phyloP scores from a whole-genome alignment of 2,113 vertebrate species.

The Toxotes jaculatrix region DNA sequence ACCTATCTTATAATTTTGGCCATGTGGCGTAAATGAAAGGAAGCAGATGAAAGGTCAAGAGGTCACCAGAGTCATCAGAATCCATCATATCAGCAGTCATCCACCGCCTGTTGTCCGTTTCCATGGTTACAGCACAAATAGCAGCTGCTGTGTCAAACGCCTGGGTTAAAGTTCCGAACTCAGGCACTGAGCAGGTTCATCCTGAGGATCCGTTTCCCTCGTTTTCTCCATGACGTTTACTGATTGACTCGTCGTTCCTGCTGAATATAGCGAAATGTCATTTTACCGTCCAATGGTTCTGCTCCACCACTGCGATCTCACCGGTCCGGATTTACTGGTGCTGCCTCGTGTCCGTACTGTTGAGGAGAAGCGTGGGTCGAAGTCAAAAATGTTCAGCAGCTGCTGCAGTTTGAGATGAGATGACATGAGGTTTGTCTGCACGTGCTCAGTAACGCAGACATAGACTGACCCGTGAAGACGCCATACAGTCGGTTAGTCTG shows the following conservation, averaged over 20 bases:
- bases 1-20: too few species aligned
- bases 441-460: neutral
- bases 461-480: too few species aligned
- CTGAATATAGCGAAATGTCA: neutral
- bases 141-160: too few species aligned
- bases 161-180: too few species aligned
- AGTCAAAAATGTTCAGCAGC: neutral
- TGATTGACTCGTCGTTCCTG: too few species aligned
- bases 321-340: neutral
- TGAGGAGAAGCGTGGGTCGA: neutral
- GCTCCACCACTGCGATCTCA: neutral
- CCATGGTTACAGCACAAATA: too few species aligned
- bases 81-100: neutral
- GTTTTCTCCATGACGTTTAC: too few species aligned
- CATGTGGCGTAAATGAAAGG: too few species aligned
- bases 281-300: neutral
- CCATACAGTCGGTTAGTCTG: neutral
- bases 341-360: neutral
- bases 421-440: neutral
- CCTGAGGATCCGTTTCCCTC: too few species aligned
- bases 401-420: neutral
- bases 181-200: too few species aligned
- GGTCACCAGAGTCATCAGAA: neutral
- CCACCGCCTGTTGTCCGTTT: too few species aligned
- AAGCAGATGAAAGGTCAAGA: neutral